Evolutionary conservation across 2,113 vertebrate genomes (phyloP).

Genomic region (Orthochromis indermauri): DNA sequence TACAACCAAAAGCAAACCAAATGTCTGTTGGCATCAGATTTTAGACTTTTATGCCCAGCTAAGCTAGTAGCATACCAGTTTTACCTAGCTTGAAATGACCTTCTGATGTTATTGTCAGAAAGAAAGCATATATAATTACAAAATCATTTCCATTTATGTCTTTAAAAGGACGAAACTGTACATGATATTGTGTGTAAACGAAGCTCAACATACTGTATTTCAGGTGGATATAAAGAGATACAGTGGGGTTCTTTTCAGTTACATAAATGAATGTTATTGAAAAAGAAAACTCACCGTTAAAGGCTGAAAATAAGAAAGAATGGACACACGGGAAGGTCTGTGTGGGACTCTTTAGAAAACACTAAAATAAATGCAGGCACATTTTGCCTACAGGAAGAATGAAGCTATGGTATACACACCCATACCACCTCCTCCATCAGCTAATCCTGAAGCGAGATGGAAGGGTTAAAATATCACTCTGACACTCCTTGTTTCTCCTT

Average conservation of each 20-base stretch:
- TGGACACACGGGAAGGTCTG: background rate
- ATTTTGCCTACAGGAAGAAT: background rate
- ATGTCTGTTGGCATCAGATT: background rate
- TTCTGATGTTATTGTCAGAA: background rate
- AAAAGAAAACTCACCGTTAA: background rate
- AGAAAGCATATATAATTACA: background rate
- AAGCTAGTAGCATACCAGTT: background rate
- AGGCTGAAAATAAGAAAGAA: background rate
- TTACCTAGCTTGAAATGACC: background rate
- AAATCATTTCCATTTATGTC: background rate
- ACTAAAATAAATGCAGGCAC: background rate
- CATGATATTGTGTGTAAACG: background rate
- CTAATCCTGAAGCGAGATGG: conserved; percentile 32
- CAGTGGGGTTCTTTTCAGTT: background rate
- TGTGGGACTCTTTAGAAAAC: background rate
- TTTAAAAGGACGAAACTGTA: background rate
- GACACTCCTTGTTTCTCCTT: conserved; percentile 29
- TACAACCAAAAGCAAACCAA: background rate
- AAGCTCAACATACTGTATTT: background rate
- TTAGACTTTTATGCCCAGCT: background rate
- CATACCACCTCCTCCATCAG: background rate
- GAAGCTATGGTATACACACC: background rate
- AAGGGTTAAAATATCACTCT: conserved; percentile 59
- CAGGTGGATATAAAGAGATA: background rate
- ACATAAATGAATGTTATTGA: background rate